A percentile compares a stretch with the other conserved stretches of the same genome.
Evolutionary conservation across 2,888 invertebrate species (phyloP).

Genomic region (Carpatolechia fugitivella): DNA sequence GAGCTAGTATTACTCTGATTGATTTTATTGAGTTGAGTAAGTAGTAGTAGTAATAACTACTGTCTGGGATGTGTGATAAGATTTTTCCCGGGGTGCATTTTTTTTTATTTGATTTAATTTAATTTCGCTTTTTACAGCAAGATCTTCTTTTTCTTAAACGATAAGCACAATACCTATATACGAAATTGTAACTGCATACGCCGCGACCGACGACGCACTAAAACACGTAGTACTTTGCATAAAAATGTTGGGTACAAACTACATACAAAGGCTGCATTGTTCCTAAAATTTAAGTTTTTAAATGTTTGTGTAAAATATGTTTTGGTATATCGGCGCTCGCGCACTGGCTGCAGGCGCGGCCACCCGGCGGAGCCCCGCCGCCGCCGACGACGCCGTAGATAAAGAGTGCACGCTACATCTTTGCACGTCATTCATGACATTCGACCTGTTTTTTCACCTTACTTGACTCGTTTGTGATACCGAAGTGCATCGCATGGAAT

Average conservation of each 20-base stretch:
- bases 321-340: constrained; percentile 13
- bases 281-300: constrained; percentile 7
- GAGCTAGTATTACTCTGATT: too few species aligned
- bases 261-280: constrained; percentile 13
- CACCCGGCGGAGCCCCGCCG: constrained; percentile 66
- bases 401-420: constrained; percentile 60
- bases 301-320: constrained; percentile 9
- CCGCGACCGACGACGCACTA: too few species aligned
- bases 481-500: constrained; percentile 38
- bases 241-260: constrained; percentile 6
- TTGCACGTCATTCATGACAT: constrained; percentile 39
- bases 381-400: constrained; percentile 56
- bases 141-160: too few species aligned
- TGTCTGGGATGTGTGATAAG: too few species aligned
- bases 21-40: too few species aligned
- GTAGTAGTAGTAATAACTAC: too few species aligned
- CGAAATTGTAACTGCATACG: too few species aligned
- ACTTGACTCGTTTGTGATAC: neutral
- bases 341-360: constrained; percentile 37
- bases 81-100: too few species aligned
- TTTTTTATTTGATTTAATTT: too few species aligned
- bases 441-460: constrained; percentile 44
- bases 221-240: neutral
- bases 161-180: too few species aligned
- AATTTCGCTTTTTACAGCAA: too few species aligned